Evolutionary conservation across 2,888 invertebrate genomes (phyloP), one percentile per base, ranked within the genome.

Genomic region (Coelopa pilipes): DNA sequence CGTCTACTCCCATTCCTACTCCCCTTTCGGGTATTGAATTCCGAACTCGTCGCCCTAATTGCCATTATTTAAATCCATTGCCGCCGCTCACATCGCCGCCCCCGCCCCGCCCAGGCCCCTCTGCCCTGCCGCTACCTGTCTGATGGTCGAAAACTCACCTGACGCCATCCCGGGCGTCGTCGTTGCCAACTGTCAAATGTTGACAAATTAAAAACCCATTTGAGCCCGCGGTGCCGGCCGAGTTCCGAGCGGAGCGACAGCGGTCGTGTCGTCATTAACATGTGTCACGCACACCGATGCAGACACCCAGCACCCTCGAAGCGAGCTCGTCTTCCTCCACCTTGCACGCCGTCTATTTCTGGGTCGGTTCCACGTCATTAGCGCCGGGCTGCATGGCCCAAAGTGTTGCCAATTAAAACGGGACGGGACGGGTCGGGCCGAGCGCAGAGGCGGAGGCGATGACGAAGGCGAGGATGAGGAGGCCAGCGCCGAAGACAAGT

Each of bases 201-300:
- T 59, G 21, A 21, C 57, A 59, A 21, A 59, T 59, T 59, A 21
- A 59, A 59, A 59, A 59, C 57, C 17, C 57, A 59, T 59, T 59
- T 59, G 24, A 11, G 57, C 57, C 21, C 11, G 24, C 19, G 13
- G 19, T 59, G 21, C 19, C 21, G 10, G 13, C 19, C 19, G 12
- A n/a, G 24, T 15, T 24, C 17, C 24, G 9, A 59, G 10, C 7
- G 19, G 57, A 59, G 10, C 17, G 55, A 9, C 55, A 55, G 55
- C 10, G 9, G 11, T 19, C 19, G 55, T 55, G n/a, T 59, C 21
- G 24, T 59, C 57, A 21, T 24, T 12, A 59, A 59, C 57, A 59
- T 59, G 57, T 59, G 57, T 59, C 21, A 59, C 57, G 13, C 53
- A 53, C 53, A n/a, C 15, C 53, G 13, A 24, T 59, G 17, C 24